Percentiles rank a stretch among this genome's conserved stretches.
Evolutionary conservation across 2,113 vertebrate genomes (phyloP).

Genomic region (Phodopus roborovskii): DNA sequence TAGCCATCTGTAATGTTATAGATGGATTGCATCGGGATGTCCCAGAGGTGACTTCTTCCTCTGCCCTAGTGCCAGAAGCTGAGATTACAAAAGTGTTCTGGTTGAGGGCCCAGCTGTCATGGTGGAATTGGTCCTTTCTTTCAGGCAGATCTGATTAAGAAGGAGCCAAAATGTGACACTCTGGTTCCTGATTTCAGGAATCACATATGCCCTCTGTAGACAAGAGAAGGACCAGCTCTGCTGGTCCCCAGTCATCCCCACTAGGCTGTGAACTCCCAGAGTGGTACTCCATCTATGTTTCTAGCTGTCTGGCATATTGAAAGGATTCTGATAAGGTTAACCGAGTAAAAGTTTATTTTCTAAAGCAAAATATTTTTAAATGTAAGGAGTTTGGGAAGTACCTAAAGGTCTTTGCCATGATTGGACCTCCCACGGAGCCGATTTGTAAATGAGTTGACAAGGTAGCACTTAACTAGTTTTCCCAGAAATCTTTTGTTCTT

Average conservation of each 20-base stretch:
- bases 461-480: background rate
- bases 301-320: background rate
- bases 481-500: background rate
- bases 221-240: background rate
- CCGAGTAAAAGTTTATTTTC: background rate
- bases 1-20: conserved; percentile 68
- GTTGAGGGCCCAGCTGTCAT: conserved; percentile 68
- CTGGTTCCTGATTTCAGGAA: conserved; percentile 28
- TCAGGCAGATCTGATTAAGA: conserved; percentile 63
- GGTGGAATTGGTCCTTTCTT: conserved; percentile 63
- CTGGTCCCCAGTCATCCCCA: background rate
- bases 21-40: conserved; percentile 60
- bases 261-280: background rate
- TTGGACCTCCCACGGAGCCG: background rate
- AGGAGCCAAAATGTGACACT: background rate
- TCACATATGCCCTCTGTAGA: background rate
- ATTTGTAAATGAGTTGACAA: conserved; percentile 18
- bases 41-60: conserved; percentile 70
- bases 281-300: background rate
- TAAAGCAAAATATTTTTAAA: background rate
- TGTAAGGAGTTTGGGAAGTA: conserved; percentile 2
- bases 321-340: background rate
- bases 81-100: conserved; percentile 66
- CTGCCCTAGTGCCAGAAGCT: conserved; percentile 68
- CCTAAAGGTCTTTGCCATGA: background rate